These are phyloP conservation scores for Phlogophora meticulosa DNA, from an alignment of 2,888 invertebrate species.

Conservation along the genomic window DNA sequence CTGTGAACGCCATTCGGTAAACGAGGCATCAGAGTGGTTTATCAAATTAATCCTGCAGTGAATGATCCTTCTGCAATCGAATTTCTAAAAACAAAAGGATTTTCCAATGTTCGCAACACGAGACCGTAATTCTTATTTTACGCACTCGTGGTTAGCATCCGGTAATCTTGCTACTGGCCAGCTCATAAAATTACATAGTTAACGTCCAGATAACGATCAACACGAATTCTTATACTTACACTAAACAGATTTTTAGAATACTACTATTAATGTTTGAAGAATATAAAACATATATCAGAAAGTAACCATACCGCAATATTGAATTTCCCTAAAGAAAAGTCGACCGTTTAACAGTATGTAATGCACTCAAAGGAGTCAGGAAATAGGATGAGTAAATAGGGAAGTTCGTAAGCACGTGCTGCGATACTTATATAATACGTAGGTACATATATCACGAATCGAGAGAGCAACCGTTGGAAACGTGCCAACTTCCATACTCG, in stretches of 20 bases:
- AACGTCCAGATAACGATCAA: slow-evolving; percentile 59
- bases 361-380: slow-evolving; percentile 32
- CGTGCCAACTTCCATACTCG: slow-evolving; percentile 81
- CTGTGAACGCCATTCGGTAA: slow-evolving; percentile 13
- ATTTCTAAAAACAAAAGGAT: slow-evolving; percentile 46
- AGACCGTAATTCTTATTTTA: slow-evolving; percentile 61
- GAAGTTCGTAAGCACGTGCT: slow-evolving; percentile 43
- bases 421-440: slow-evolving; percentile 24
- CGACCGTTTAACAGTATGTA: background rate
- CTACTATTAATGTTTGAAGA: slow-evolving; percentile 25
- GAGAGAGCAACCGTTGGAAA: slow-evolving; percentile 75
- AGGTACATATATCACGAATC: slow-evolving; percentile 50
- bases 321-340: background rate
- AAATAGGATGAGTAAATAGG: slow-evolving; percentile 44
- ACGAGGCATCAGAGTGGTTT: slow-evolving; percentile 11
- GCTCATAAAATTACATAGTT: slow-evolving; percentile 64
- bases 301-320: background rate
- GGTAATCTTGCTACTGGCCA: slow-evolving; percentile 56
- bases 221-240: slow-evolving; percentile 57
- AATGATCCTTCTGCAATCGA: slow-evolving; percentile 28
- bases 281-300: slow-evolving; percentile 11
- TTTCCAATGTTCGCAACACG: slow-evolving; percentile 24
- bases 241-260: slow-evolving; percentile 57
- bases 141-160: slow-evolving; percentile 59
- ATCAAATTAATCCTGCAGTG: slow-evolving; percentile 18